Evolutionary conservation across 2,797 vertebrate genomes (phyloP), one percentile per base, ranked within the genome.

Genomic region (Cichlasoma orientale): DNA sequence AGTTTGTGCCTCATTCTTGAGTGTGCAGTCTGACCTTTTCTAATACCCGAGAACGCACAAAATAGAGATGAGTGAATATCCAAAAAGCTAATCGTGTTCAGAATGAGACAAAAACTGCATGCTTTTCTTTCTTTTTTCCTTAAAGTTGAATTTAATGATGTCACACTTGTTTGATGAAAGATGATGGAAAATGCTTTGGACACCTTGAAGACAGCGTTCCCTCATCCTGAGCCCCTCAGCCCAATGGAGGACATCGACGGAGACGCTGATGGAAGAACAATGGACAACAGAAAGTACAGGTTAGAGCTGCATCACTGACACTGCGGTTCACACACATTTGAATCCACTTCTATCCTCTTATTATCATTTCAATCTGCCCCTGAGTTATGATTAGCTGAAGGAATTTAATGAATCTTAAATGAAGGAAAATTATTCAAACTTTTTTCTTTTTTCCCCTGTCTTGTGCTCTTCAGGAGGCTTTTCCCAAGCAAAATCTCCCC

Each of bases 161-260:
- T 81, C 18, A 10, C 44, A 53, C 16, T 57, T 86, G 0, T 16
- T 18, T 68, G 25, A n/a, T 29, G 58, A 52, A 93, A 99, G 98
- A 97, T 99, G 53, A 96, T 99, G 88, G 96, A 98, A 92, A 98
- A 96, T 58, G 97, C 97, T 57, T 96, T 99, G 0, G 98, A 98
- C 84, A 98, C 98, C 0, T 19, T 99, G 92, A 99, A 99, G 95
- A 99, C 97, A 0, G 98, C 98, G 0, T 99, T 99, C 71, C 98
- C 97, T 71, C 95, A 96, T 59, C 97, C 97, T 1, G 97, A 99
- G 72, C 94, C 95, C 1, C 96, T 96, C 90, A 99, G 97, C 87
- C 97, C 97, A 23, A 97, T 95, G 0, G 98, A 99, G 44, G 97
- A 99, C 7, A 90, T 96, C 4, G 98, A 97, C 0, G 96, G 96